Conservation (phyloP, 2,113 vertebrate species). For the Sylvilagus bachmani region DNA sequence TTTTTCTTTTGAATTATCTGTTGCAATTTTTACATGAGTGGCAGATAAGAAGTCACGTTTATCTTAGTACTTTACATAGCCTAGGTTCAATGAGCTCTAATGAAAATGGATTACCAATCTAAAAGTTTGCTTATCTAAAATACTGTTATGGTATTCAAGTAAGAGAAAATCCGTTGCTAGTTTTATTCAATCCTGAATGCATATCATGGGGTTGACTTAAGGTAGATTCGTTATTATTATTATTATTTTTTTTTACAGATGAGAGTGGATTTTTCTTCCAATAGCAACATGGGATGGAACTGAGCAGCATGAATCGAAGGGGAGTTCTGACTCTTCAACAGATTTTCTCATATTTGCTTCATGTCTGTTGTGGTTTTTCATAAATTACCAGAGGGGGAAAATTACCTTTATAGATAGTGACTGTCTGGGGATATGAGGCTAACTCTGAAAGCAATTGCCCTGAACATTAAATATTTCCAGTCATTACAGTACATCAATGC, state of each 20-base stretch:
- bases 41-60: not conserved
- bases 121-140: not conserved
- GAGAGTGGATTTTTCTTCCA: not conserved
- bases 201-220: not conserved
- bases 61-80: not conserved
- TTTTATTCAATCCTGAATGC: not conserved
- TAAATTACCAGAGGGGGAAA: conserved; percentile 28
- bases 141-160: conserved; percentile 18
- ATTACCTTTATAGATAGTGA: conserved; percentile 48
- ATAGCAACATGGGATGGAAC: not conserved
- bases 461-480: conserved; percentile 68
- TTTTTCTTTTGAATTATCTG: conserved; percentile 39
- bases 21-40: not conserved
- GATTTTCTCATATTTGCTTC: conserved; percentile 49
- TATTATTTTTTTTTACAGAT: conserved; percentile 7
- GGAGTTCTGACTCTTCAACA: not conserved
- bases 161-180: not conserved
- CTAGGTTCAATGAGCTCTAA: not conserved
- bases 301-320: not conserved
- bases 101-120: not conserved
- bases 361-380: conserved; percentile 39
- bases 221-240: not conserved
- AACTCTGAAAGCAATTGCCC: conserved; percentile 46
- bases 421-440: conserved; percentile 30
- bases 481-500: conserved; percentile 61